A percentile compares a stretch with the other conserved stretches of the same genome.
These are phyloP conservation scores for Ceraclea dissimilis DNA, from an alignment of 2,888 invertebrate species.

Conservation along the genomic window DNA sequence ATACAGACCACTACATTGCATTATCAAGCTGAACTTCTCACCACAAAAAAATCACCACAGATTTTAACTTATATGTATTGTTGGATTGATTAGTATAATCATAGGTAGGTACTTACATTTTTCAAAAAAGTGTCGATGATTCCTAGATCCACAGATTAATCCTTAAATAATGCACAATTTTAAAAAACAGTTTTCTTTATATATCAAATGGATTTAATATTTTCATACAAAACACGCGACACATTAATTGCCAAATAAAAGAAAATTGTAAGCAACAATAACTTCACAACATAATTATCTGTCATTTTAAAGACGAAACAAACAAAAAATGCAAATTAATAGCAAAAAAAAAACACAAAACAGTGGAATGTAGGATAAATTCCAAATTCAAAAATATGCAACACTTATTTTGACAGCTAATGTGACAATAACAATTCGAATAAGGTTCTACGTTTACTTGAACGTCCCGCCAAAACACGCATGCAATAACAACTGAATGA, in stretches of 20 bases:
- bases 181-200: too few species aligned
- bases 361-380: neutral
- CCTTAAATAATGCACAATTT: too few species aligned
- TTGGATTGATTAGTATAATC: too few species aligned
- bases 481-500: neutral
- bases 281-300: conserved; percentile 15
- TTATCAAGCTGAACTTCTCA: too few species aligned
- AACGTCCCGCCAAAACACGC: neutral
- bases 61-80: too few species aligned
- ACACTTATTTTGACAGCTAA: too few species aligned
- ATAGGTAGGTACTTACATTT: too few species aligned
- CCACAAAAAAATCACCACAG: too few species aligned
- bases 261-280: conserved; percentile 21
- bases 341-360: neutral
- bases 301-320: conserved; percentile 11
- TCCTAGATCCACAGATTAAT: too few species aligned
- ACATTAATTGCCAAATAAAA: conserved; percentile 19
- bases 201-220: conserved; percentile 7
- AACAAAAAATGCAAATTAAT: neutral
- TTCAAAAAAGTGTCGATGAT: too few species aligned
- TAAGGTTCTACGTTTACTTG: neutral
- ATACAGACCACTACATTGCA: too few species aligned
- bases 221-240: conserved; percentile 12
- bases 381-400: neutral
- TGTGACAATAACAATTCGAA: neutral